A percentile compares a stretch with the other conserved stretches of the same genome.
phyloP scores from a whole-genome alignment of 2,888 invertebrate genomes.

The Amorpha juglandis region DNA sequence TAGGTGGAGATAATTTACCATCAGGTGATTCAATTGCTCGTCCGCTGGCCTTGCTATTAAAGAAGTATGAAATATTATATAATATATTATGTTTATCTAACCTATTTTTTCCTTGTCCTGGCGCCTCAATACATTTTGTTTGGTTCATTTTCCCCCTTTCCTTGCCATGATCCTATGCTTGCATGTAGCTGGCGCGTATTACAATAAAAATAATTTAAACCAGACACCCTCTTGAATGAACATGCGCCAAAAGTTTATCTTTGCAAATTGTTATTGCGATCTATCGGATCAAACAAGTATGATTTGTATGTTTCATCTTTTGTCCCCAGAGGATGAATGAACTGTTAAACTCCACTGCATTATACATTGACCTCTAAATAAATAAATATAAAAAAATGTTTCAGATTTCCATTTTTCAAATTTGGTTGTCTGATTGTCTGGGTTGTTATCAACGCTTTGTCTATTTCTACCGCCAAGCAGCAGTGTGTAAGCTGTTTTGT shows the following conservation, averaged over 20 bases:
- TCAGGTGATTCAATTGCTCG: no score
- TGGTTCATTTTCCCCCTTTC: not conserved
- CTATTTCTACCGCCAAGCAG: no score
- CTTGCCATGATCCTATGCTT: not conserved
- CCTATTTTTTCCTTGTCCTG: conserved; percentile 12
- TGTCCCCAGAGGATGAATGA: conserved; percentile 2
- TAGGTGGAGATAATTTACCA: no score
- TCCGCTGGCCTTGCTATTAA: not conserved
- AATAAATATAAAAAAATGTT: not conserved
- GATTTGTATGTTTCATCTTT: conserved; percentile 9
- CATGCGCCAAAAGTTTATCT: conserved; percentile 19
- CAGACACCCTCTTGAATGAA: conserved; percentile 5
- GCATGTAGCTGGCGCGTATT: conserved; percentile 15
- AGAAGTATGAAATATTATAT: not conserved
- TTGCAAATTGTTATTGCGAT: conserved; percentile 23
- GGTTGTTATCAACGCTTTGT: no score
- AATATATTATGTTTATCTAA: conserved; percentile 1
- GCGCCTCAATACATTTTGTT: conserved; percentile 4
- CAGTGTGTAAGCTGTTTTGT: no score
- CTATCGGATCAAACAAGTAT: conserved; percentile 13
- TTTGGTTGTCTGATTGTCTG: no score
- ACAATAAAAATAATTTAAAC: conserved; percentile 23
- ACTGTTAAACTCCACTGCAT: not conserved
- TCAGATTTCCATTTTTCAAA: not conserved
- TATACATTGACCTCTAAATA: not conserved